phyloP scores from a whole-genome alignment of 2,888 invertebrate species.

The Agapetus fuscipes region DNA sequence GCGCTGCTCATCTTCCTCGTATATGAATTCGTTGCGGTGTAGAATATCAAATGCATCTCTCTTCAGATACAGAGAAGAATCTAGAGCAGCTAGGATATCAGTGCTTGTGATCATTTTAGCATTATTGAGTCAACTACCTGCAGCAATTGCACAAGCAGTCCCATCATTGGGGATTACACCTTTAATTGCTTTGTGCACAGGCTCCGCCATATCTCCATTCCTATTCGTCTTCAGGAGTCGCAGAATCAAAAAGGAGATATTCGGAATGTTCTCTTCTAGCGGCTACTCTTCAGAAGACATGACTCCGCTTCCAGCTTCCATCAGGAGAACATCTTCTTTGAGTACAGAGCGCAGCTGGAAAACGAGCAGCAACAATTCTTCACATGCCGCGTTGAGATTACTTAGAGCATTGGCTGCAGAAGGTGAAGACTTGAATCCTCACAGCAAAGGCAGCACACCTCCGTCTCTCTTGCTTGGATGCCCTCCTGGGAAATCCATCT shows the following conservation, averaged over 20 bases:
- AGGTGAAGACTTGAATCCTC: conserved; percentile 7
- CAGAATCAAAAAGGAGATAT: conserved; percentile 34
- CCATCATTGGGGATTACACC: conserved; percentile 41
- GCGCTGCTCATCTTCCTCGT: conserved; percentile 47
- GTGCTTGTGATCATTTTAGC: conserved; percentile 64
- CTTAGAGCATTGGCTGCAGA: conserved; percentile 15
- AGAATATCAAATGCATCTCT: conserved; percentile 76
- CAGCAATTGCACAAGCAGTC: conserved; percentile 38
- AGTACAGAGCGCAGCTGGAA: conserved; percentile 20
- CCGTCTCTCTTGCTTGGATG: conserved; percentile 9
- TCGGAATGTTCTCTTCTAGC: conserved; percentile 13
- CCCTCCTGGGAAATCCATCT: conserved; percentile 19
- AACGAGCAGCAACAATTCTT: conserved; percentile 13
- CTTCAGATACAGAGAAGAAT: conserved; percentile 80
- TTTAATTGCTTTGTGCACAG: conserved; percentile 46
- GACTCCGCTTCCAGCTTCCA: conserved; percentile 9
- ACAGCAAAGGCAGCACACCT: not conserved
- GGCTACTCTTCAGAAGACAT: conserved; percentile 8
- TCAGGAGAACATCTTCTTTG: conserved; percentile 16
- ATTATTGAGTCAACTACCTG: conserved; percentile 31
- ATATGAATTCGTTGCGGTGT: conserved; percentile 66
- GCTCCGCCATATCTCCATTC: conserved; percentile 61
- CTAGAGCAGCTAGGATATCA: conserved; percentile 80
- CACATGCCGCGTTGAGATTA: conserved; percentile 13
- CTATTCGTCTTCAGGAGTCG: conserved; percentile 68